Conservation (phyloP, 2,888 invertebrate species). For the Prenolepis imparis region DNA sequence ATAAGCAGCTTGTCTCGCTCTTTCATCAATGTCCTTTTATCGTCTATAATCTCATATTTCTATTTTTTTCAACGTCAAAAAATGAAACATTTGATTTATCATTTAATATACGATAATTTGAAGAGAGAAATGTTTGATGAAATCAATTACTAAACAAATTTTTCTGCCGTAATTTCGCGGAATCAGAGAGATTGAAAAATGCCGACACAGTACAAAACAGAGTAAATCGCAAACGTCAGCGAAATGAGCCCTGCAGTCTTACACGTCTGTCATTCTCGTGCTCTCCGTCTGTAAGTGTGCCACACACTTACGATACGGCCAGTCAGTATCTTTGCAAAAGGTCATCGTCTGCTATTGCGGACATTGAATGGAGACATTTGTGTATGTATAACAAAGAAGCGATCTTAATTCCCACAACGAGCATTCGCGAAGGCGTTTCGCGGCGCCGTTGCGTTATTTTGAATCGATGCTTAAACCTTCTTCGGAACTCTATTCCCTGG, state of each 20-base stretch:
- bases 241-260: not conserved
- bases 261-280: conserved; percentile 36
- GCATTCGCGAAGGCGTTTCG: conserved; percentile 45
- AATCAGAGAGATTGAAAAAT: not conserved
- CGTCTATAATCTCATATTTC: not conserved
- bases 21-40: not conserved
- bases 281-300: conserved; percentile 54
- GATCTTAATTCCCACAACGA: conserved; percentile 53
- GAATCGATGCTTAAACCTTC: not conserved
- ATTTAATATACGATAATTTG: not conserved
- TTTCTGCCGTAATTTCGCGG: not conserved
- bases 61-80: not conserved
- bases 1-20: conserved; percentile 5
- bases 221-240: conserved; percentile 17
- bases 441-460: conserved; percentile 30
- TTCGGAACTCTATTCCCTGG: not conserved
- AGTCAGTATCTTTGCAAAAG: conserved; percentile 72
- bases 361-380: conserved; percentile 66
- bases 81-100: not conserved
- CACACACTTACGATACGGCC: conserved; percentile 62
- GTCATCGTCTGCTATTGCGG: conserved; percentile 77
- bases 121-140: not conserved
- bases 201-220: not conserved
- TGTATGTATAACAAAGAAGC: conserved; percentile 63
- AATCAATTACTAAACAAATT: not conserved